Conservation (phyloP, 2,888 invertebrate genomes). For the Pyrocoelia pectoralis region DNA sequence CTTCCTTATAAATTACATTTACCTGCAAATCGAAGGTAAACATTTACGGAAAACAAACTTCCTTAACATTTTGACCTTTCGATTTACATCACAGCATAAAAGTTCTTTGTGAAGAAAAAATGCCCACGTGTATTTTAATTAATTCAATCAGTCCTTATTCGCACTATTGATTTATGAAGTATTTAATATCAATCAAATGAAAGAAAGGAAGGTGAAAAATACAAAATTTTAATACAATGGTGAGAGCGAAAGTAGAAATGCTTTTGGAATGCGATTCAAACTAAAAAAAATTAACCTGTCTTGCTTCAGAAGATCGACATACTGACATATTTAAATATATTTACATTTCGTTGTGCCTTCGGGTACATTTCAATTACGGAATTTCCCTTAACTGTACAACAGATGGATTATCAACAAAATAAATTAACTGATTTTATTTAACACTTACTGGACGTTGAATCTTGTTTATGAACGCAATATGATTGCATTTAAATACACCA, state of each 20-base stretch:
- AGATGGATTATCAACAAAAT: background rate
- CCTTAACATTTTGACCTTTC: no score
- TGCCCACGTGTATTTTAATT: no score
- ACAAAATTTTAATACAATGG: constrained; percentile 10
- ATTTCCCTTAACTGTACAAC: background rate
- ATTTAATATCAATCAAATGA: background rate
- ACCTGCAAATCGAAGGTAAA: no score
- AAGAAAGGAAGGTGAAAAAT: constrained; percentile 10
- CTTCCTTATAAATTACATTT: no score
- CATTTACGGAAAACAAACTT: no score
- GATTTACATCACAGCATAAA: no score
- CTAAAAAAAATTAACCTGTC: background rate
- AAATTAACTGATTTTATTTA: background rate
- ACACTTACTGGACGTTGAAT: constrained; percentile 46
- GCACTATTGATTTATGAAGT: background rate
- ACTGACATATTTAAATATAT: constrained; percentile 17
- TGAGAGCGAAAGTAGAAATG: constrained; percentile 22
- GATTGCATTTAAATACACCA: constrained; percentile 49
- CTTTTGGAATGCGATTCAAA: background rate
- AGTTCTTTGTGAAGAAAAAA: no score
- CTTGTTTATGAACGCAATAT: constrained; percentile 31
- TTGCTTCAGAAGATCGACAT: constrained; percentile 12
- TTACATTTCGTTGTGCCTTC: background rate
- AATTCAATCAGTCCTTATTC: no score
- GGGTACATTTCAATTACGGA: background rate